These are phyloP conservation scores for Axea sp. DNA, from an alignment of 2,888 invertebrate species.

Conservation along the genomic window DNA sequence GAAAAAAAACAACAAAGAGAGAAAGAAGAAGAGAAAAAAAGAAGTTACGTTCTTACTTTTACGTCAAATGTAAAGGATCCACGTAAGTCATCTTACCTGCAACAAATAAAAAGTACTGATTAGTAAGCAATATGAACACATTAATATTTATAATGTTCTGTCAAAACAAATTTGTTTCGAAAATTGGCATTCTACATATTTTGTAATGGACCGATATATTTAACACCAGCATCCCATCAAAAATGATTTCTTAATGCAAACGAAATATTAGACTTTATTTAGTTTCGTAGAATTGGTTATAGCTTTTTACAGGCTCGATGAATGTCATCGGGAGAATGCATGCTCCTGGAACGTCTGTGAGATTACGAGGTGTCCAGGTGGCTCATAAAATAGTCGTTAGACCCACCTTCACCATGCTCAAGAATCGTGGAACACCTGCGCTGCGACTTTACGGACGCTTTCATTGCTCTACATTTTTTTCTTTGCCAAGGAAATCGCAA, in stretches of 20 bases:
- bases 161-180: constrained; percentile 22
- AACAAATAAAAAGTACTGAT: constrained; percentile 34
- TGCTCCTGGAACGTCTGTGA: constrained; percentile 42
- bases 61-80: constrained; percentile 1
- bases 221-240: constrained; percentile 16
- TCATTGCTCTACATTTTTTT: constrained; percentile 53
- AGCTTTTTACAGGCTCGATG: constrained; percentile 38
- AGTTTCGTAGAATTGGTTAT: constrained; percentile 56
- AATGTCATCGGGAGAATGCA: constrained; percentile 56
- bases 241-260: constrained; percentile 23
- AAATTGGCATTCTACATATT: constrained; percentile 26
- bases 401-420: constrained; percentile 61
- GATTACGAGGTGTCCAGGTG: constrained; percentile 68
- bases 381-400: constrained; percentile 70
- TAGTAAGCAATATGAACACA: constrained; percentile 6
- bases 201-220: constrained; percentile 9
- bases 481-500: constrained; percentile 37
- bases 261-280: constrained; percentile 50
- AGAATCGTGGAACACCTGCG: constrained; percentile 67
- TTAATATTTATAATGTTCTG: constrained; percentile 31
- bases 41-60: constrained; percentile 20
- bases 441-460: constrained; percentile 60
- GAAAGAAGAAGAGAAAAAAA: too few species aligned
- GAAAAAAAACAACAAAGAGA: too few species aligned
- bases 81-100: constrained; percentile 45